Percentiles rank a stretch among this genome's conserved stretches.
These are phyloP conservation scores for Bungarus multicinctus DNA, from an alignment of 2,113 vertebrate genomes.

Conservation along the genomic window DNA sequence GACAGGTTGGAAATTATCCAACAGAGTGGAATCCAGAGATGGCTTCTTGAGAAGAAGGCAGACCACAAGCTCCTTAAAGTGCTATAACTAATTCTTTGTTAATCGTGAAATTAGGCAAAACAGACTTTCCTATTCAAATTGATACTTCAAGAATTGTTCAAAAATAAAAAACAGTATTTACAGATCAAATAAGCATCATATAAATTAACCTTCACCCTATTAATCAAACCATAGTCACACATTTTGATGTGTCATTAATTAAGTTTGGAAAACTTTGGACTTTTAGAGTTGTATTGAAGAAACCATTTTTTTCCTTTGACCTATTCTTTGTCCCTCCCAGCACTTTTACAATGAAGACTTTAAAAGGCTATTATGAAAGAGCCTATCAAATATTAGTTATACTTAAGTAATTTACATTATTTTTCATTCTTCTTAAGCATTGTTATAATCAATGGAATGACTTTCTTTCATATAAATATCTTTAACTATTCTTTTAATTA, in stretches of 20 bases:
- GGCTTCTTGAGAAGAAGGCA: no score
- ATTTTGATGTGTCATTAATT: not conserved
- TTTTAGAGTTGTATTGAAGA: not conserved
- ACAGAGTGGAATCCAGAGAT: no score
- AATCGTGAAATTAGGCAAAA: not conserved
- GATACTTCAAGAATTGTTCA: not conserved
- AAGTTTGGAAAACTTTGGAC: not conserved
- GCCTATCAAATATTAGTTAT: not conserved
- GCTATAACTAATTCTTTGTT: not conserved
- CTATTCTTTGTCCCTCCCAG: not conserved
- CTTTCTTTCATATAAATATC: constrained; percentile 2
- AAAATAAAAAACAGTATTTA: not conserved
- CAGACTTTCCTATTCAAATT: not conserved
- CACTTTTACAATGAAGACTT: not conserved
- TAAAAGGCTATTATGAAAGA: not conserved
- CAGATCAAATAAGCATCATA: not conserved
- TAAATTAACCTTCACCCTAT: not conserved
- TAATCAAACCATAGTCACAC: not conserved
- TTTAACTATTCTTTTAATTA: not conserved
- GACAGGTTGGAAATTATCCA: no score
- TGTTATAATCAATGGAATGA: not conserved
- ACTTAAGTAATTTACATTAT: not conserved
- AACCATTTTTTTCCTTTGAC: not conserved
- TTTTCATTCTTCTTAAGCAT: accelerated
- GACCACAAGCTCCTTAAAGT: no score